Evolutionary conservation across 53 echinoderm and acorn worm species (phyloP).

Genomic region (Henricia sp.): DNA sequence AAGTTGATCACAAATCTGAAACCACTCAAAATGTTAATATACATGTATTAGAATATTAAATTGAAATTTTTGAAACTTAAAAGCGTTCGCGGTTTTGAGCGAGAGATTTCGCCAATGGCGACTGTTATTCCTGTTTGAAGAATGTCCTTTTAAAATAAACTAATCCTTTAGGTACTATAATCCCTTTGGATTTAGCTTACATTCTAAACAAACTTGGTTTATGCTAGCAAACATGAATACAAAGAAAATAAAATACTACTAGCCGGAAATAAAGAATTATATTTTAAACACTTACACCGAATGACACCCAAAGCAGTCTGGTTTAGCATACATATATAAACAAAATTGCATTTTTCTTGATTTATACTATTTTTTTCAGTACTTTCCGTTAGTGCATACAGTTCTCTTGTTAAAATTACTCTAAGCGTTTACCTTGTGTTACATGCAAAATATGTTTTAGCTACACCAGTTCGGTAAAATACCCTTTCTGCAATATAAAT

Average conservation of each 20-base stretch:
- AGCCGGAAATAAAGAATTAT: no score
- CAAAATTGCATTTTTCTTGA: conserved; percentile 5
- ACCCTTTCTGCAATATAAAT: background rate
- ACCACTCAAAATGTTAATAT: no score
- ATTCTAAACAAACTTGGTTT: background rate
- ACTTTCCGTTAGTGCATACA: conserved; percentile 54
- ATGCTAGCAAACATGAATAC: background rate
- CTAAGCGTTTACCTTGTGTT: conserved; percentile 11
- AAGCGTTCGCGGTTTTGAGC: no score
- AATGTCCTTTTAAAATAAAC: no score
- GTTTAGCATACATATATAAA: background rate
- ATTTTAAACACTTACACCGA: background rate
- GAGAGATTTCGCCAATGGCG: no score
- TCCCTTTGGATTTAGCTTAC: background rate
- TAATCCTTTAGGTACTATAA: no score
- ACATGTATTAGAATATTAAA: no score
- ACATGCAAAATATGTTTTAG: conserved; percentile 25
- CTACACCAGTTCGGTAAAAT: background rate
- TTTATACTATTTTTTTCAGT: conserved; percentile 32
- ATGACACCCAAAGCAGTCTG: conserved; percentile 10
- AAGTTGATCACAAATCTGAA: no score
- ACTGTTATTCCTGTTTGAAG: no score
- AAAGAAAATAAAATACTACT: background rate
- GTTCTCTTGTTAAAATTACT: conserved; percentile 32
- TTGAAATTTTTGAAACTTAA: no score